Evolutionary conservation across 2,797 vertebrate species (phyloP), one percentile per base, ranked within the genome.

Genomic region (Austrolebias charrua): DNA sequence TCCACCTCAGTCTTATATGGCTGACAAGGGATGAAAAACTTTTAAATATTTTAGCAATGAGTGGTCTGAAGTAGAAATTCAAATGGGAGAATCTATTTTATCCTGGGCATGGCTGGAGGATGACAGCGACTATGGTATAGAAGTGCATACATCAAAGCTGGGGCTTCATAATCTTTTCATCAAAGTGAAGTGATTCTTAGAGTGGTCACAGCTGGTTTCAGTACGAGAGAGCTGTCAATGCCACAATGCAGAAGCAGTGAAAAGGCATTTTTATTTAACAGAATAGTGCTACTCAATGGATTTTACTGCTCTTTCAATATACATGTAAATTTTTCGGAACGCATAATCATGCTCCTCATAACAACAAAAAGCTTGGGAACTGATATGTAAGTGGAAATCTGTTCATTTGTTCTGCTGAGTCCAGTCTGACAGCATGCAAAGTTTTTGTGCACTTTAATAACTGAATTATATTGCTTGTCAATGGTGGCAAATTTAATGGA

Each of bases 151-250:
- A 87, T 89, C 82, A 90, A 88, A 86, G 85, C 61, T 57, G 24
- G 56, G 47, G 61, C 51, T 66, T 54, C 66, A 69, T 81, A 81
- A 88, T 88, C 78, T 86, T 87, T 87, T 86, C 82, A 87, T 84
- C 80, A 75, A 80, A 69, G 67, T 5, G 60, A 78, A 67, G 73
- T 58, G 64, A 61, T 74, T 53, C 40, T 2, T 31, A 69, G 73
- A 79, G 79, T 57, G 70, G 76, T 74, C 86, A 80, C 90, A 91
- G 88, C 82, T 86, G 90, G 67, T 83, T 87, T 82, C 60, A 64
- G 80, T 86, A 76, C 44, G 38, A 73, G 58, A 46, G 58, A 63
- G 73, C 71, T 51, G 74, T 55, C 13, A 38, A 46, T 45, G 68
- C 66, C 73, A 62, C 60, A 51, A 71, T 40, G 65, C 67, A 78